These are phyloP conservation scores for Linnaemya vulpina DNA, from an alignment of 2,888 invertebrate species.

Conservation along the genomic window DNA sequence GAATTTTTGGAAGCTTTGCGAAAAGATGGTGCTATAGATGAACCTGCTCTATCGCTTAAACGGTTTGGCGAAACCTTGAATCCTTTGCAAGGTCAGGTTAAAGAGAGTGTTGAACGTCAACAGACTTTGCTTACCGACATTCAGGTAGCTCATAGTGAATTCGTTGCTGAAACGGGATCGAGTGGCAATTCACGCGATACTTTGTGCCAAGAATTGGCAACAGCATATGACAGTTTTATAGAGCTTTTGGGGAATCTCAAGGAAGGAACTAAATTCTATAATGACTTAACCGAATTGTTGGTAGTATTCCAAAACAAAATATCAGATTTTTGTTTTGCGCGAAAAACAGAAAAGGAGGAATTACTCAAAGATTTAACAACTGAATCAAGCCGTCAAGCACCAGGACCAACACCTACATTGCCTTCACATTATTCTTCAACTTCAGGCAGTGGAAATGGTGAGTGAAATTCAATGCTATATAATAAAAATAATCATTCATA, in stretches of 20 bases:
- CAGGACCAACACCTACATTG: conserved; percentile 84
- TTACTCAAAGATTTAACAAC: conserved; percentile 96
- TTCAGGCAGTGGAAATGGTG: conserved; percentile 79
- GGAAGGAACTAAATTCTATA: conserved; percentile 98
- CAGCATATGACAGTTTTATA: conserved; percentile 95
- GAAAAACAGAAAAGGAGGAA: conserved; percentile 99
- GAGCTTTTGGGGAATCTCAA: conserved; percentile 95
- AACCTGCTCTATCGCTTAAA: conserved; percentile 88
- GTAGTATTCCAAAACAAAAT: conserved; percentile 98
- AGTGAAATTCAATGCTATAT: conserved; percentile 17
- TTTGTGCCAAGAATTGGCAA: conserved; percentile 92
- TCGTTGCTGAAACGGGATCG: conserved; percentile 86
- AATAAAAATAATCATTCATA: background rate
- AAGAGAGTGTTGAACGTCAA: conserved; percentile 89
- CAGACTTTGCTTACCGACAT: conserved; percentile 87
- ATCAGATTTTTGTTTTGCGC: conserved; percentile 98
- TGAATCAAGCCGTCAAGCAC: conserved; percentile 87
- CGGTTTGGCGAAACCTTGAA: conserved; percentile 89
- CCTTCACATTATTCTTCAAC: conserved; percentile 85
- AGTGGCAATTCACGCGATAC: conserved; percentile 88
- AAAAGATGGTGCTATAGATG: conserved; percentile 90
- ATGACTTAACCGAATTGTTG: conserved; percentile 95
- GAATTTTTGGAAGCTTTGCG: conserved; percentile 90
- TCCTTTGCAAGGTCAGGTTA: conserved; percentile 90
- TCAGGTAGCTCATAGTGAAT: conserved; percentile 84